Evolutionary conservation across 2,797 vertebrate genomes (phyloP), one percentile per base, ranked within the genome.

Genomic region (Eupleurogrammus muticus): DNA sequence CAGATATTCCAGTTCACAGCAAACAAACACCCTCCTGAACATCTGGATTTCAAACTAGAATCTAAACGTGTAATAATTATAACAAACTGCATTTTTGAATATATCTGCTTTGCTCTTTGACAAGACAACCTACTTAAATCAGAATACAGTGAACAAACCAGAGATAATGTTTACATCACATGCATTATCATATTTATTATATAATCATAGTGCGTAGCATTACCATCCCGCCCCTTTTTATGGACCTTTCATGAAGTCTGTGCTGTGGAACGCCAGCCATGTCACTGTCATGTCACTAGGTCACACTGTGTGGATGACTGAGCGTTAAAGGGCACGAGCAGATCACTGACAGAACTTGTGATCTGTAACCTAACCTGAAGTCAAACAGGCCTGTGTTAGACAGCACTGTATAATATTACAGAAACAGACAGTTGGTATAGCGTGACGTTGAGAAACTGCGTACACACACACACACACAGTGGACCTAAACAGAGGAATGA

Each of bases 261-360:
- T 21, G 70, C 80, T 83, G 84, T 75, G 84, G 78, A 79, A 76
- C 69, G 79, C 51, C 71, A 62, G 61, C 56, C 70, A 51, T 80
- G 72, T 63, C 79, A 59, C 71, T 62, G 73, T 62, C 67, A 69
- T 64, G 84, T 84, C 82, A 82, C 40, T 16, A 74, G 76, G 80
- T 81, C 79, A 80, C 62, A 81, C 71, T 75, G 70, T 49, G 80
- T 73, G 77, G 66, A 81, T 79, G 70, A 78, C 72, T 53, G 10
- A 10, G 57, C 51, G 62, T 80, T 79, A 83, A 87, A 90, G 87
- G 83, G 77, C 84, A 86, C 50, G 42, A 66, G 80, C 70, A 71
- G 67, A 87, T 85, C 81, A 85, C 71, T 80, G 87, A 83, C 74
- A 87, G 80, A 82, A 79, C 64, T 60, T 56, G 69, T 80, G 72